Evolutionary conservation across 2,113 vertebrate genomes (phyloP).

Genomic region (Butorides virescens): DNA sequence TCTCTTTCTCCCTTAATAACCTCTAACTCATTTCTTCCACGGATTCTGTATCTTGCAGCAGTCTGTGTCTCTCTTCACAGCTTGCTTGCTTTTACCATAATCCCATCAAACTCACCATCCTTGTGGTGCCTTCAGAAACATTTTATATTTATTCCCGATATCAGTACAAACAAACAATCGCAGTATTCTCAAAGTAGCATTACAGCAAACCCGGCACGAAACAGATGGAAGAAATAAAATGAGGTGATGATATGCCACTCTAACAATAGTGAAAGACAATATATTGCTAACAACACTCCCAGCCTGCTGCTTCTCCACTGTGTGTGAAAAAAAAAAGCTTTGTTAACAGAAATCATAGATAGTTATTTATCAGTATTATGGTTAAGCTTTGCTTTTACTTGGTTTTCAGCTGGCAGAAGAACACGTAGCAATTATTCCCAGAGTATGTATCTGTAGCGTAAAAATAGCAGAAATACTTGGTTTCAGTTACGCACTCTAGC

Average conservation of each 20-base stretch:
- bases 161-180: conserved; percentile 26
- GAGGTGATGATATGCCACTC: conserved; percentile 42
- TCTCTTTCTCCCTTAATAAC: conserved; percentile 21
- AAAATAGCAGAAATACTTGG: background rate
- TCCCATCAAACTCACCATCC: conserved; percentile 20
- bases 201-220: conserved; percentile 25
- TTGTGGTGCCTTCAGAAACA: background rate
- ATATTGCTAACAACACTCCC: conserved; percentile 16
- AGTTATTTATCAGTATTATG: conserved; percentile 1
- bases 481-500: background rate
- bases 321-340: background rate
- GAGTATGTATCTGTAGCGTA: background rate
- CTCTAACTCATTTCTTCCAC: conserved; percentile 9
- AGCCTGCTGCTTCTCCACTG: conserved; percentile 19
- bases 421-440: background rate
- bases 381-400: background rate
- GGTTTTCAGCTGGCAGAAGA: background rate
- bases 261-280: conserved; percentile 46
- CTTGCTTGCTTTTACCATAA: background rate
- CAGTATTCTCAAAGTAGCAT: background rate
- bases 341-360: conserved; percentile 28
- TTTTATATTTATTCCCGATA: conserved; percentile 40
- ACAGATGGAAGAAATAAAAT: conserved; percentile 61
- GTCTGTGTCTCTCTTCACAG: conserved; percentile 3
- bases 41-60: background rate